These are phyloP conservation scores for Mormyrus lacerda DNA, from an alignment of 2,113 vertebrate genomes.

Conservation along the genomic window DNA sequence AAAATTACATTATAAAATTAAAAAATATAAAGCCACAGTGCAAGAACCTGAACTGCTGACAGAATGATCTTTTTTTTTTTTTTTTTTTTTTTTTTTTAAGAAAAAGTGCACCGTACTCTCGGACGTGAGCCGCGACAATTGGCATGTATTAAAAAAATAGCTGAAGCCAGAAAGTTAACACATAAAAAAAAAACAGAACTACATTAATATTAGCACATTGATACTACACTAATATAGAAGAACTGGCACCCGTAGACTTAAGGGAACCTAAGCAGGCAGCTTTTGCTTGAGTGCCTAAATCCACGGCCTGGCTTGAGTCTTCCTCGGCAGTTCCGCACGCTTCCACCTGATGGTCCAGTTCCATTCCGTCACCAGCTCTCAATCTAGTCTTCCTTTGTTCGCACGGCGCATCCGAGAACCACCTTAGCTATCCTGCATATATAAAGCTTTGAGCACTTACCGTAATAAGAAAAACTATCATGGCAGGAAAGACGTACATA, in stretches of 20 bases:
- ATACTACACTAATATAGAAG: neutral
- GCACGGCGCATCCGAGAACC: neutral
- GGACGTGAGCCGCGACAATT: slow-evolving; percentile 28
- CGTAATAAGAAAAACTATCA: slow-evolving; percentile 53
- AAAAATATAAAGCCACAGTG: slow-evolving; percentile 18
- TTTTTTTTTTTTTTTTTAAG: neutral
- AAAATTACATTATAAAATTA: neutral
- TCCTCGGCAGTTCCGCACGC: slow-evolving; percentile 14
- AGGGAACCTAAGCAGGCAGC: neutral
- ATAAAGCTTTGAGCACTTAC: slow-evolving; percentile 45
- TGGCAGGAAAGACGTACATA: slow-evolving; percentile 37
- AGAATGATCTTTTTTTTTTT: slow-evolving; percentile 16
- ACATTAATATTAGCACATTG: slow-evolving; percentile 24
- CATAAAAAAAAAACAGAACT: neutral
- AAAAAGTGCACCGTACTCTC: slow-evolving; percentile 47
- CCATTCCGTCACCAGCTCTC: slow-evolving; percentile 8
- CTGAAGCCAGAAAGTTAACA: slow-evolving; percentile 10
- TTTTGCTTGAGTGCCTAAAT: neutral
- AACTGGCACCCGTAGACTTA: slow-evolving; percentile 22
- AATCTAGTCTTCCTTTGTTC: slow-evolving; percentile 11
- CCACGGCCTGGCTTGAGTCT: neutral
- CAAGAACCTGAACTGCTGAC: slow-evolving; percentile 33
- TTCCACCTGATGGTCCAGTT: neutral
- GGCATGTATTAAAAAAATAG: slow-evolving; percentile 15
- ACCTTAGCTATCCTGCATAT: slow-evolving; percentile 34